phyloP scores from a whole-genome alignment of 2,888 invertebrate species.

The Phengaris arion region DNA sequence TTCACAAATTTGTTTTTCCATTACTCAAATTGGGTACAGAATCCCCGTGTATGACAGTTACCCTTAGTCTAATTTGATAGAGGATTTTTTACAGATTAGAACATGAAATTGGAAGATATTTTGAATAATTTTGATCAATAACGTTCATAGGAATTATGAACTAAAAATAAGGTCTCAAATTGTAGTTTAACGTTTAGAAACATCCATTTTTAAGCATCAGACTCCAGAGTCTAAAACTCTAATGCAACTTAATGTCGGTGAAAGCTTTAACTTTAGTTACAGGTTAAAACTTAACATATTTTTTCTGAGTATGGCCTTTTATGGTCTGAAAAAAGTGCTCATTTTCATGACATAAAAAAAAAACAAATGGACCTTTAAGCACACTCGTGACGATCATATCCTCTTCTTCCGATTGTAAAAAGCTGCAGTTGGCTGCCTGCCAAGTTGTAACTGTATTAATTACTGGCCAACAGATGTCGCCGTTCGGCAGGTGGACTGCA shows the following conservation, averaged over 20 bases:
- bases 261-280: too few species aligned
- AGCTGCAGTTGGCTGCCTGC: constrained; percentile 50
- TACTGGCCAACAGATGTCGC: constrained; percentile 61
- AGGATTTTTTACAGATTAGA: not conserved
- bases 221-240: too few species aligned
- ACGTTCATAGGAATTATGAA: too few species aligned
- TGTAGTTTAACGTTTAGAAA: too few species aligned
- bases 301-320: not conserved
- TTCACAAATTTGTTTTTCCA: constrained; percentile 54
- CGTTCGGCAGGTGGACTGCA: constrained; percentile 49
- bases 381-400: constrained; percentile 27
- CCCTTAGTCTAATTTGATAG: constrained; percentile 17
- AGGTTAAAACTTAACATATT: not conserved
- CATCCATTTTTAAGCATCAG: too few species aligned
- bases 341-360: not conserved
- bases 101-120: not conserved
- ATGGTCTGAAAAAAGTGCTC: not conserved
- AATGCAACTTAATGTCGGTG: too few species aligned
- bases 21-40: constrained; percentile 50
- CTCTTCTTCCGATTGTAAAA: constrained; percentile 37
- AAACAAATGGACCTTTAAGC: constrained; percentile 5
- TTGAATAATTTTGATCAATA: too few species aligned
- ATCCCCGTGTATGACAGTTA: constrained; percentile 32
- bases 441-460: constrained; percentile 57
- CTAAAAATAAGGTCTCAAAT: too few species aligned